Base-by-base conservation (phyloP, 2,113 vertebrate genomes). In the Hippocampus zosterae region DNA sequence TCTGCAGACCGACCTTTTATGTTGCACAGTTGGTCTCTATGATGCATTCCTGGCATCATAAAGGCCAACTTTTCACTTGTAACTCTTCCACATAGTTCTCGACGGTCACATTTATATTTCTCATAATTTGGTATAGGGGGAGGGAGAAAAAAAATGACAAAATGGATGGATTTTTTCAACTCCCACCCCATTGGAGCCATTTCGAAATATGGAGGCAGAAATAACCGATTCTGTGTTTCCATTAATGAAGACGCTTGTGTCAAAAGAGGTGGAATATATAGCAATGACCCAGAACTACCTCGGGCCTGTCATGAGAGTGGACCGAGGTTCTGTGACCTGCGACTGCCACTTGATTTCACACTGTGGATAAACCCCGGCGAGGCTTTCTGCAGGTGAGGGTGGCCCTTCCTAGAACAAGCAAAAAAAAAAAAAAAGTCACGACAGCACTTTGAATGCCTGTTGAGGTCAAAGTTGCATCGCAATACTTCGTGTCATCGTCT, bases 211-310 rank as follows among this genome's bases (percentile, higher is more conserved):
- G 60, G 60, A 62, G 33, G 8, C 40, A 40, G 60, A 62, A 40
- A 62, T 62, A 62, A 62, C 60, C 21, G 59, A 61, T 61, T 29
- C 59, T 61, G 27, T 61, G 16, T 61, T 61, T 19, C 59, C 59
- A 37, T 37, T 61, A 61, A 61, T 61, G 59, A 61, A 19, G 15
- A 61, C 59, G 5, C 59, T 61, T 21, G 29, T 61, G 37, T 61
- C 59, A 1, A 61, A 61, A 19, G 18, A 61, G 13, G 27, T 61
- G 29, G 59, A 2, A 37, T 61, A 19, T 4, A 62, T 25, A 11
- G 60, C 11, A n/a, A 40, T 21, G 60, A 62, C 19, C 60, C 29
- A 9, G 59, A 61, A 37, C 59, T 61, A 33, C 60, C 40, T 40
- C 29, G 9, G 18, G 60, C 60, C 18, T 62, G 60, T 11, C 33